Base-by-base conservation (phyloP, 1,140 invertebrate genomes). In the Arion vulgaris region DNA sequence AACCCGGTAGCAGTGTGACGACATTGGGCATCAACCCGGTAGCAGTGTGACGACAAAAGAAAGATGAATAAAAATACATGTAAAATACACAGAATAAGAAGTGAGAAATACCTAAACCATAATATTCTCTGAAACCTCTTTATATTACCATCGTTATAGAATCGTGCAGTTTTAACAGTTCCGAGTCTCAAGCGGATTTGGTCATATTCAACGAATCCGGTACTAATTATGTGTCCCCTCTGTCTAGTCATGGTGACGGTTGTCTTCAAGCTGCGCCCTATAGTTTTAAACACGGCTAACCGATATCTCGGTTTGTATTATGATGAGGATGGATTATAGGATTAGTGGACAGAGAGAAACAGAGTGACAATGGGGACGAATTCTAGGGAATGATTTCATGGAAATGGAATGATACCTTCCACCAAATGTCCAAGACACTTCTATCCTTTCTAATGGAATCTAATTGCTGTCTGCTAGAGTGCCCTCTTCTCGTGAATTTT, bases 361-460 rank as follows among this genome's bases (percentile, higher is more conserved):
- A 76, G 45, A 51, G 28, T 9, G 45, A 76, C 28, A 76, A 49
- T n/a, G 74, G 45, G 45, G 32, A 49, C 38, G 26, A 76, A 49
- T 26, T 39, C 23, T 23, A 53, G 28, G 49, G 74, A 76, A 53
- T 38, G 41, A 28, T 26, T n/a, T 26, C 28, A 45, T 41, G 34
- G 41, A 45, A 73, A 41, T n/a, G 38, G 36, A 73, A 41, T 39
- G 36, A 73, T 73, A 45, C 71, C 34, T 39, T 39, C 32, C n/a
- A 7, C 11, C 36, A 7, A 39, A 38, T 57, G 53, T 76, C 71
- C 71, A 39, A 39, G 38, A 39, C 36, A 23, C 36, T 73, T 34
- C 38, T n/a, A n/a, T 15, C 71, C 38, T 38, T 49, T 38, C 39
- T 78, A 78, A 78, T 78, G 76, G 76, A 78, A 78, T 78, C 76